Evolutionary conservation across 2,113 vertebrate species (phyloP), one percentile per base, ranked within the genome.

Genomic region (Coregonus clupeaformis): DNA sequence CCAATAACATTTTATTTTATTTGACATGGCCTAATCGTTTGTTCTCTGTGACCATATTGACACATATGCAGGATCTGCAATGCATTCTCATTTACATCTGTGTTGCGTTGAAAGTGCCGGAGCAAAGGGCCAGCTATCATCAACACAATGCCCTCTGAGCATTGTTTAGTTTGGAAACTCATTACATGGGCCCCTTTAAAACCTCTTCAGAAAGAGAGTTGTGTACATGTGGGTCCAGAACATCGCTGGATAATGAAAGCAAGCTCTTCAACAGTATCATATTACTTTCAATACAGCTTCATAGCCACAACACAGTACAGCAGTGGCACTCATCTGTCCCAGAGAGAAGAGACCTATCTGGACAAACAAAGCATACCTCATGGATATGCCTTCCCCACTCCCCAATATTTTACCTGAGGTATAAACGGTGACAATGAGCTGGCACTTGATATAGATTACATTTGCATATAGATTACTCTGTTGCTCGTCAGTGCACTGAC

Each of bases 401-500:
- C 36, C 7, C 14, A 72, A 77, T 69, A 74, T 64, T 74, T 73
- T 30, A 60, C 65, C 57, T 12, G 14, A 70, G 30, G 69, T 49
- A 68, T 22, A 70, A 60, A 29, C 4, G 0, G 13, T 69, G 68
- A 25, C 42, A 22, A 13, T 63, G 63, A 16, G 62, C 13, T 5
- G 49, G 49, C 57, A 47, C 69, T 79, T 18, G 57, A 52, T n/a
- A n/a, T n/a, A n/a, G n/a, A n/a, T n/a, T n/a, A n/a, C n/a, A 77
- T 87, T 80, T 83, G 76, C 80, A 83, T 85, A 70, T 77, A 81
- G 55, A 80, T 65, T 52, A 78, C 75, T 74, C 25, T 30, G 5
- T 3, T 76, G 72, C 73, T 69, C 45, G 13, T 4, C 29, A 25
- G 45, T 27, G 16, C 18, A 3, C 12, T n/a, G 57, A 52, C 47